Evolutionary conservation across 1,140 invertebrate species (phyloP).

Genomic region (Drosophila suzukii): DNA sequence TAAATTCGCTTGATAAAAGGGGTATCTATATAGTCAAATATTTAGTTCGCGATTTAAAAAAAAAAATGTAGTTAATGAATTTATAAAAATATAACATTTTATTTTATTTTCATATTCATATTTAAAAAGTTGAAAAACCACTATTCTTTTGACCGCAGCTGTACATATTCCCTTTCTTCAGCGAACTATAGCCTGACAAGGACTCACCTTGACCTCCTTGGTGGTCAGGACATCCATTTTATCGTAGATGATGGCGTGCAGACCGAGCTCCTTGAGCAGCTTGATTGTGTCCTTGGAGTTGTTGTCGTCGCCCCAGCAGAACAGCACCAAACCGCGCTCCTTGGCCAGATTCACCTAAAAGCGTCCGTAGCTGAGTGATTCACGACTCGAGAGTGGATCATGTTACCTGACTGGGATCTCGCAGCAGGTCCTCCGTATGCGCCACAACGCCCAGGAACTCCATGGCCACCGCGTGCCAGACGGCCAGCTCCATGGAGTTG

Average conservation of each 20-base stretch:
- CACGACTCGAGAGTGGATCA: slow-evolving; percentile 39
- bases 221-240: slow-evolving; percentile 92
- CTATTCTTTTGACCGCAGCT: too few relatives aligned
- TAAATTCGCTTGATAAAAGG: too few relatives aligned
- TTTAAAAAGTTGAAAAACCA: too few relatives aligned
- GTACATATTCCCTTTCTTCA: too few relatives aligned
- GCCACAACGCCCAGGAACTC: slow-evolving; percentile 95
- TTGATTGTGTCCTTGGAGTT: slow-evolving; percentile 95
- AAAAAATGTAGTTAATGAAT: too few relatives aligned
- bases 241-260: slow-evolving; percentile 97
- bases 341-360: slow-evolving; percentile 89
- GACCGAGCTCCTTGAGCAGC: slow-evolving; percentile 92
- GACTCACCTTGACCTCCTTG: slow-evolving; percentile 91
- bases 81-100: too few relatives aligned
- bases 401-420: slow-evolving; percentile 90
- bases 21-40: too few relatives aligned
- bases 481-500: slow-evolving; percentile 91
- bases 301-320: slow-evolving; percentile 98
- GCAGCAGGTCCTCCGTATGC: slow-evolving; percentile 95
- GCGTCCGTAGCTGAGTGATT: slow-evolving; percentile 50
- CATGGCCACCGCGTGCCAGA: slow-evolving; percentile 91
- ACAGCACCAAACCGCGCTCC: slow-evolving; percentile 92
- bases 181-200: too few relatives aligned
- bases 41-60: too few relatives aligned
- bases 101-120: too few relatives aligned